Percentiles rank a stretch among this genome's conserved stretches.
phyloP scores from a whole-genome alignment of 2,888 invertebrate genomes.

The Drosophila heteroneura region DNA sequence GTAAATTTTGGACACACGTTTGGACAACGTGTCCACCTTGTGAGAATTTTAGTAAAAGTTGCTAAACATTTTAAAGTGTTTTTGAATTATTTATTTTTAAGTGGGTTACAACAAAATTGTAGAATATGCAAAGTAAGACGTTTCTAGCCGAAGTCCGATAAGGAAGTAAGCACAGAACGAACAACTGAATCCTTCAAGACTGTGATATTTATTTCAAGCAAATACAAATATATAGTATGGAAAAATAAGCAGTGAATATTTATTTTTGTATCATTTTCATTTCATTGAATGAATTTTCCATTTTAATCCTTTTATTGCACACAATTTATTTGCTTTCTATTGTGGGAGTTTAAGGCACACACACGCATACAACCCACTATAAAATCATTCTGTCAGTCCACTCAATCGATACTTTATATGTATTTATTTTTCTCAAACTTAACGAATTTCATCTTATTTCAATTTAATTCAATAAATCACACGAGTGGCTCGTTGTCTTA shows the following conservation, averaged over 20 bases:
- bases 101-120: background rate
- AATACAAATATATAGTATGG: background rate
- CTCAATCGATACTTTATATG: background rate
- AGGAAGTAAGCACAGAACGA: background rate
- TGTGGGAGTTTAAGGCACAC: background rate
- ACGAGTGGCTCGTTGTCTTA: slow-evolving; percentile 48
- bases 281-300: background rate
- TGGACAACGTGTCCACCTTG: background rate
- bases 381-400: background rate
- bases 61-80: background rate
- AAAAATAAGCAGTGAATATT: background rate
- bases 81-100: background rate
- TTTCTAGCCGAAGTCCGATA: background rate
- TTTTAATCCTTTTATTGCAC: background rate
- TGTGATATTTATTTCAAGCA: background rate
- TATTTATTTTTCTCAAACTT: slow-evolving; percentile 7
- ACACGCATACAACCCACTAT: background rate
- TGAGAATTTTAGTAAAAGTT: background rate
- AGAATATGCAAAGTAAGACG: background rate
- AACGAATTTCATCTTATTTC: slow-evolving; percentile 37
- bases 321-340: background rate
- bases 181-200: background rate
- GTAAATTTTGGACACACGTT: slow-evolving; percentile 14
- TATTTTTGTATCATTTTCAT: background rate
- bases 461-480: slow-evolving; percentile 71